Evolutionary conservation across 2,113 vertebrate species (phyloP).

Genomic region (Eonycteris spelaea): DNA sequence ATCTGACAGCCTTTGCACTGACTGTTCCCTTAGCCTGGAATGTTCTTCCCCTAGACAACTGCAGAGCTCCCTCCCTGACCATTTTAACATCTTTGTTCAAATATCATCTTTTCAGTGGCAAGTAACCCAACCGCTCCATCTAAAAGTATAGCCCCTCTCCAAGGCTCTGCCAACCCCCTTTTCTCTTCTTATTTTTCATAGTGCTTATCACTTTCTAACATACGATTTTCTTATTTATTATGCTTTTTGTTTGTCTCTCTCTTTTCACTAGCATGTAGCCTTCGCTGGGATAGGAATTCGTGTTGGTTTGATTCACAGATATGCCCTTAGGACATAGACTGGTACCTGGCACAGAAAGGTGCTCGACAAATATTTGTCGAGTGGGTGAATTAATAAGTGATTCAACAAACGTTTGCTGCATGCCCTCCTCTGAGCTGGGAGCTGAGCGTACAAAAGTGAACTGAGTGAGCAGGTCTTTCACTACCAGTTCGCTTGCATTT

Average conservation of each 20-base stretch:
- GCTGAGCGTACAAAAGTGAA: neutral
- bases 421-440: neutral
- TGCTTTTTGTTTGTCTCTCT: neutral
- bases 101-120: neutral
- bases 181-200: neutral
- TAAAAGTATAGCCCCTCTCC: neutral
- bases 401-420: neutral
- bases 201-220: neutral
- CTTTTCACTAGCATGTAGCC: accelerated
- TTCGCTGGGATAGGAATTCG: neutral
- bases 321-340: neutral
- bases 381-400: neutral
- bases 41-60: neutral
- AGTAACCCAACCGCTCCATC: neutral
- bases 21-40: neutral
- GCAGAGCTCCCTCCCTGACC: neutral
- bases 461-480: neutral
- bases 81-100: neutral
- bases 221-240: neutral
- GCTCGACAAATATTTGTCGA: neutral
- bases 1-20: neutral
- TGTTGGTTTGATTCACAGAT: neutral
- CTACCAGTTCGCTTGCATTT: neutral
- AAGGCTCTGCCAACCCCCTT: neutral
- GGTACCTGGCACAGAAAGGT: neutral